Evolutionary conservation across 2,113 vertebrate species (phyloP).

Genomic region (Passer montanus): DNA sequence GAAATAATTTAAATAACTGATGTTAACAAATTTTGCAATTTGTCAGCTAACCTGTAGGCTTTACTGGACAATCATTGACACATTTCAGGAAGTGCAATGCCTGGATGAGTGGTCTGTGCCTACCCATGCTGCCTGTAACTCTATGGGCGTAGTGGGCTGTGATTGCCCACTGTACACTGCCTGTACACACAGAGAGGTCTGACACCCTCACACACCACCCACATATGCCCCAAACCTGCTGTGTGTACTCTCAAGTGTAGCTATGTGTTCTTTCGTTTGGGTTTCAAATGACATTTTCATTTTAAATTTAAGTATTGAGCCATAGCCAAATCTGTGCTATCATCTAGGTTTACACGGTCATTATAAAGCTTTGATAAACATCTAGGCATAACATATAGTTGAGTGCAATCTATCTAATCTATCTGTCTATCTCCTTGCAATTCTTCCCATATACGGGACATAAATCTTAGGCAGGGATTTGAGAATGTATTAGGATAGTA

Average conservation of each 20-base stretch:
- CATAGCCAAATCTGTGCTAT: slow-evolving; percentile 33
- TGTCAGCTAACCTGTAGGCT: neutral
- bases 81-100: neutral
- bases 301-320: slow-evolving; percentile 35
- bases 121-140: neutral
- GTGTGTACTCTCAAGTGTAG: neutral
- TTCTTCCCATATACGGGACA: slow-evolving; percentile 57
- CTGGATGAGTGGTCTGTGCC: neutral
- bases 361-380: slow-evolving; percentile 61
- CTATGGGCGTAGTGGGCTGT: neutral
- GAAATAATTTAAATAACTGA: neutral
- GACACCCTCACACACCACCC: neutral
- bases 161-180: neutral
- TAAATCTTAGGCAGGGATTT: slow-evolving; percentile 69
- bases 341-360: slow-evolving; percentile 39
- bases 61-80: neutral
- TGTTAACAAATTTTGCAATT: neutral
- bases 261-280: neutral
- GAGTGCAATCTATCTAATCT: slow-evolving; percentile 53
- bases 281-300: slow-evolving; percentile 36
- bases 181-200: neutral
- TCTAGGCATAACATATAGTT: slow-evolving; percentile 20
- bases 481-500: slow-evolving; percentile 68
- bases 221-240: neutral
- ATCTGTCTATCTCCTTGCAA: slow-evolving; percentile 62